Percentiles rank a stretch among this genome's conserved stretches.
Evolutionary conservation across 2,113 vertebrate genomes (phyloP).

Genomic region (Aegypius monachus): DNA sequence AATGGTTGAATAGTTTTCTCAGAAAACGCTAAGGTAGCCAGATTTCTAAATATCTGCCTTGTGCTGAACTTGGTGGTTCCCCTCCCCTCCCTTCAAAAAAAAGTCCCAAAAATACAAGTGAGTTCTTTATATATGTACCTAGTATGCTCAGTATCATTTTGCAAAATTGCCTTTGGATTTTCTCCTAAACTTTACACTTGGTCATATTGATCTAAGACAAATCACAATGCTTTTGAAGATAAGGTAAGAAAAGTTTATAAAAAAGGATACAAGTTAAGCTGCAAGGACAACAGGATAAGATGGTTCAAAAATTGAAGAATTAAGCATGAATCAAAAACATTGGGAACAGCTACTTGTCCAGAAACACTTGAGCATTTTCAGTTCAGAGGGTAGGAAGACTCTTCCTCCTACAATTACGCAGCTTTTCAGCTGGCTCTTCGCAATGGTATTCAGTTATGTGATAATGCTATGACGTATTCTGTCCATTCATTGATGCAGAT

Average conservation of each 20-base stretch:
- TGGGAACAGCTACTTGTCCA: neutral
- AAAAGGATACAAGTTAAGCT: neutral
- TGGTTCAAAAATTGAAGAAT: neutral
- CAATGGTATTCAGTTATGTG: neutral
- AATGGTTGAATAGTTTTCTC: neutral
- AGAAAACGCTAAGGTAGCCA: neutral
- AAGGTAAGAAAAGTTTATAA: neutral
- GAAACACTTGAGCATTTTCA: neutral
- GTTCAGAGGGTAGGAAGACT: neutral
- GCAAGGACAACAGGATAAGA: neutral
- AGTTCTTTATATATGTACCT: neutral
- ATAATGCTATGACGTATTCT: rapidly evolving
- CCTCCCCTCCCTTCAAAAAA: neutral
- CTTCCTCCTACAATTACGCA: neutral
- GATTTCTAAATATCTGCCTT: neutral
- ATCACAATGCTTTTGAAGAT: neutral
- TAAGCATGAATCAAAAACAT: neutral
- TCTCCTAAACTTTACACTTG: neutral
- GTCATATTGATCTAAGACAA: neutral
- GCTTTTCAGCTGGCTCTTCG: neutral
- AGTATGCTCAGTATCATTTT: rapidly evolving
- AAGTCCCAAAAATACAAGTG: neutral
- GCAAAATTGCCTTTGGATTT: neutral
- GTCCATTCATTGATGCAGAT: neutral
- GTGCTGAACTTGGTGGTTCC: neutral